These are phyloP conservation scores for Smittia aterrima DNA, from an alignment of 2,888 invertebrate genomes.

Conservation along the genomic window DNA sequence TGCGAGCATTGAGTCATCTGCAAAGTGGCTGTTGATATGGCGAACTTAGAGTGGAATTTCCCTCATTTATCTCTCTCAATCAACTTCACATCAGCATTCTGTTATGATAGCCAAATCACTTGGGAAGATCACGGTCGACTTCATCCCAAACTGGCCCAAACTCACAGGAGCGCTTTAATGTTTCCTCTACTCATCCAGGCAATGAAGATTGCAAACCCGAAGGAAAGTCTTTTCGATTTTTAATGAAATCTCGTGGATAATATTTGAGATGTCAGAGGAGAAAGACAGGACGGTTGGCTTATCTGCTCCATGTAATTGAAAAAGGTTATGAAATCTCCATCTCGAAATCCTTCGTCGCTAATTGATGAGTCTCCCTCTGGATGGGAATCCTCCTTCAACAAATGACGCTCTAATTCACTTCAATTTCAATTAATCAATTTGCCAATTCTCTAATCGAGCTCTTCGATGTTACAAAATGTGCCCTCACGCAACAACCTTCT, in stretches of 20 bases:
- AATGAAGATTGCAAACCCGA: background rate
- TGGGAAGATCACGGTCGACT: background rate
- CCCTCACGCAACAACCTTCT: background rate
- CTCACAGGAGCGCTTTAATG: background rate
- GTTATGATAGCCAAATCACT: background rate
- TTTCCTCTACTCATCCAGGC: background rate
- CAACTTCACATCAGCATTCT: background rate
- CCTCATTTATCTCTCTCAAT: background rate
- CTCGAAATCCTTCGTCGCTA: background rate
- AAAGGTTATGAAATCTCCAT: background rate
- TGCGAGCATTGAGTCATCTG: too few relatives aligned
- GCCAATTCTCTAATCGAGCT: background rate
- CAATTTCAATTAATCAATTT: constrained; percentile 18
- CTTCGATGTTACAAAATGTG: background rate
- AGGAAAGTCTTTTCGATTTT: background rate
- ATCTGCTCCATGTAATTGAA: background rate
- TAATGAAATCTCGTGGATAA: background rate
- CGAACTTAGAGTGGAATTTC: too few relatives aligned
- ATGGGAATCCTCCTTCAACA: background rate
- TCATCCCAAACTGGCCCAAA: background rate
- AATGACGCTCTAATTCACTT: constrained; percentile 25
- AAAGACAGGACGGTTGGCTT: background rate
- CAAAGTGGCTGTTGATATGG: too few relatives aligned
- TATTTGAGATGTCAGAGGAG: background rate
- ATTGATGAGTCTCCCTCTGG: background rate